These are phyloP conservation scores for Machimus rusticus DNA, from an alignment of 2,888 invertebrate species.

Conservation along the genomic window DNA sequence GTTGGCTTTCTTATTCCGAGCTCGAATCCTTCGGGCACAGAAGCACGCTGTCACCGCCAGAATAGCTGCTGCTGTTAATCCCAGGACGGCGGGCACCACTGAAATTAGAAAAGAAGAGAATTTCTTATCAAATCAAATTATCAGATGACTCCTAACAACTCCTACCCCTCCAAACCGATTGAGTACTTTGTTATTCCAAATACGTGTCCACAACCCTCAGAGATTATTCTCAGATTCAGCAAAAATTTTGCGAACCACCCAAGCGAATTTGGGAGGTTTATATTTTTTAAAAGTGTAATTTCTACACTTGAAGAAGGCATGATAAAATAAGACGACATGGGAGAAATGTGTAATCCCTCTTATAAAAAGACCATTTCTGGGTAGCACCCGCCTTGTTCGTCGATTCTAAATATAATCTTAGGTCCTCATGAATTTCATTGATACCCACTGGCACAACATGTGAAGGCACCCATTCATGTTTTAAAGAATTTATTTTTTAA, in stretches of 20 bases:
- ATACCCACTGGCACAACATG: not conserved
- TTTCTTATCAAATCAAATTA: not conserved
- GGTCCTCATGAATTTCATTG: not conserved
- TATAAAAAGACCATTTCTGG: not conserved
- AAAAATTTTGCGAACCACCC: not conserved
- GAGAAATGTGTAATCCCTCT: not conserved
- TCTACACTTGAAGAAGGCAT: not conserved
- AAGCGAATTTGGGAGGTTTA: not conserved
- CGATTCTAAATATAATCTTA: not conserved
- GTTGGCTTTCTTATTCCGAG: conserved; percentile 60
- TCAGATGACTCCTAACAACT: not conserved
- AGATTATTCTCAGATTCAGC: not conserved
- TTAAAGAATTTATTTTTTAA: not conserved
- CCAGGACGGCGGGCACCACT: conserved; percentile 62
- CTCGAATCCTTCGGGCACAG: conserved; percentile 59
- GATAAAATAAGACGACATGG: not conserved
- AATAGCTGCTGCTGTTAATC: conserved; percentile 61
- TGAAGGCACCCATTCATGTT: not conserved
- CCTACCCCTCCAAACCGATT: not conserved
- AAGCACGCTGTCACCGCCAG: conserved; percentile 60
- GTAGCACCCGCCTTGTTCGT: not conserved
- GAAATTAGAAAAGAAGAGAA: conserved; percentile 16
- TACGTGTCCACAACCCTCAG: not conserved
- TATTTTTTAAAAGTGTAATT: not conserved
- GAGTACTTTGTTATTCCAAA: not conserved